Conservation (phyloP, 2,113 vertebrate genomes). For the Accipiter cooperii region DNA sequence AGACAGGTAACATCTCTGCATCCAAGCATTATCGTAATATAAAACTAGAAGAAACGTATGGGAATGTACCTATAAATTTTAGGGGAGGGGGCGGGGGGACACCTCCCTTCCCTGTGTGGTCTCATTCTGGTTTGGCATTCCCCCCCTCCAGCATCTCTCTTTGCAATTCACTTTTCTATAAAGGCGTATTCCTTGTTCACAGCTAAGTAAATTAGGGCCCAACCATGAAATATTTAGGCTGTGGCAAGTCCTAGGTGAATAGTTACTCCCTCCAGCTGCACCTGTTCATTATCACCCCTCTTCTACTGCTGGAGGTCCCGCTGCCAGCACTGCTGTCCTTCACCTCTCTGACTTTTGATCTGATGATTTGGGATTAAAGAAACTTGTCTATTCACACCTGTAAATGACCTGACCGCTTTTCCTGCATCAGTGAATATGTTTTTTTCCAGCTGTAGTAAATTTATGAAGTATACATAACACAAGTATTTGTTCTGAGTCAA, state of each 20-base stretch:
- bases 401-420: background rate
- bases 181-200: fast-evolving
- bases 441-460: background rate
- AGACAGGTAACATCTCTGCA: background rate
- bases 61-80: background rate
- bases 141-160: background rate
- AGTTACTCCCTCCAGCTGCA: background rate
- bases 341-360: background rate
- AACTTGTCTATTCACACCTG: background rate
- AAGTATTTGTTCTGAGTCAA: background rate
- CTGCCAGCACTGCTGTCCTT: background rate
- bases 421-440: background rate
- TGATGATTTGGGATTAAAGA: background rate
- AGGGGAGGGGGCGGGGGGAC: background rate
- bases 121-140: background rate
- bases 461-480: background rate
- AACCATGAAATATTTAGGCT: background rate
- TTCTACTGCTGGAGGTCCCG: background rate
- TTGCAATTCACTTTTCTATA: background rate
- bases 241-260: background rate
- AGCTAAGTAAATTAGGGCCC: background rate
- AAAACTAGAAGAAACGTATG: background rate
- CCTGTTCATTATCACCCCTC: background rate
- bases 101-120: background rate
- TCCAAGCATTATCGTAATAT: background rate